Base-by-base conservation (phyloP, 2,113 vertebrate species). In the Hydropotes inermis region DNA sequence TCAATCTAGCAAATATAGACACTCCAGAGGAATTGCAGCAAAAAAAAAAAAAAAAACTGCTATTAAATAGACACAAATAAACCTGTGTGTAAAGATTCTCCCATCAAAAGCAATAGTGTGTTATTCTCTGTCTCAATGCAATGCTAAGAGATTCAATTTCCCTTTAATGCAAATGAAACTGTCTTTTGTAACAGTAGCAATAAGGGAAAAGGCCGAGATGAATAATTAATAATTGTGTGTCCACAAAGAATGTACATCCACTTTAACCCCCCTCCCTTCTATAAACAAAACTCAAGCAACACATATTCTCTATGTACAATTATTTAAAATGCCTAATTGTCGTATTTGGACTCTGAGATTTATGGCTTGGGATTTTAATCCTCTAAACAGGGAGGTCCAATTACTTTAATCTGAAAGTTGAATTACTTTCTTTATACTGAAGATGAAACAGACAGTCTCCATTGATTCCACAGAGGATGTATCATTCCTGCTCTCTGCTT, bases 101-200 rank as follows among this genome's bases (percentile, higher is more conserved):
- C 95, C 79, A 92, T 91, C 21, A 94, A 76, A 96, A 78, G 60
- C 52, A 97, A 30, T 16, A 57, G 87, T 27, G 89, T 82, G 33
- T 19, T 94, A 70, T 70, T 94, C 50, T 92, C 60, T 86, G 64
- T 60, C 67, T 76, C 87, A 97, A 43, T 30, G 79, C 70, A 79
- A 54, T 50, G 70, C 36, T 79, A 91, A 95, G 50, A 94, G n/a
- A 96, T 86, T 96, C 94, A 87, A 96, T 91, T 97, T 98, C 36
- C 95, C 79, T 89, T 96, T 92, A 95, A 96, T 96, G 78, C 28
- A 95, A 92, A 96, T 87, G 43, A 93, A 97, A 95, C 84, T 36
- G 61, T 60, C 19, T 15, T 55, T 64, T 87, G 33, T 81, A 76
- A 64, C 13, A 91, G 27, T 33, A 94, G 36, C 33, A 70, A 23